A percentile compares a stretch with the other conserved stretches of the same genome.
Conservation (phyloP, 2,888 invertebrate genomes). For the Pollenia labialis region DNA sequence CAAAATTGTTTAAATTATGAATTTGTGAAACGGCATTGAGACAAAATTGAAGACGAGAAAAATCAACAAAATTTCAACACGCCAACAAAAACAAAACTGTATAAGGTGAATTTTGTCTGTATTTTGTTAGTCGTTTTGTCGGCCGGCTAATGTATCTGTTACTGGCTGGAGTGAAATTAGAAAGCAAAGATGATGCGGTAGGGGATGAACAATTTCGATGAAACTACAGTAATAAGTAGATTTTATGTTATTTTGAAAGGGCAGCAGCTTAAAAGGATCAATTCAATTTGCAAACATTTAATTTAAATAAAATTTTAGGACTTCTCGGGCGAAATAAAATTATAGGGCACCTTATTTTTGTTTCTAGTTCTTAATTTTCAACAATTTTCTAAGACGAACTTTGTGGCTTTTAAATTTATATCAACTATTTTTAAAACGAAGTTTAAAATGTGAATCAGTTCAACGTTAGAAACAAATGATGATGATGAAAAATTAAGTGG, state of each 20-base stretch:
- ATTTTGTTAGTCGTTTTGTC: background rate
- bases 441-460: no score
- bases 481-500: no score
- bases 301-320: no score
- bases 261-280: background rate
- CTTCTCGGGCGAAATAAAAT: no score
- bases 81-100: background rate
- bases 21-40: background rate
- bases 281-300: background rate
- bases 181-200: background rate
- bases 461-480: no score
- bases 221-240: constrained; percentile 1
- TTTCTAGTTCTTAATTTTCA: no score
- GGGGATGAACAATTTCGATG: background rate
- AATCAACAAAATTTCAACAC: background rate
- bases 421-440: no score
- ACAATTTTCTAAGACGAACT: no score
- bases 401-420: no score
- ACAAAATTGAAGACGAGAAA: background rate
- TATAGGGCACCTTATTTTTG: no score
- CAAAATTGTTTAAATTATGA: background rate
- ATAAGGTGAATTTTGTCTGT: constrained; percentile 5
- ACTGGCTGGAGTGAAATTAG: background rate
- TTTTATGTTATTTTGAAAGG: background rate
- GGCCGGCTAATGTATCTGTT: background rate